These are phyloP conservation scores for Columba janthina DNA, from an alignment of 2,113 vertebrate species.

Conservation along the genomic window DNA sequence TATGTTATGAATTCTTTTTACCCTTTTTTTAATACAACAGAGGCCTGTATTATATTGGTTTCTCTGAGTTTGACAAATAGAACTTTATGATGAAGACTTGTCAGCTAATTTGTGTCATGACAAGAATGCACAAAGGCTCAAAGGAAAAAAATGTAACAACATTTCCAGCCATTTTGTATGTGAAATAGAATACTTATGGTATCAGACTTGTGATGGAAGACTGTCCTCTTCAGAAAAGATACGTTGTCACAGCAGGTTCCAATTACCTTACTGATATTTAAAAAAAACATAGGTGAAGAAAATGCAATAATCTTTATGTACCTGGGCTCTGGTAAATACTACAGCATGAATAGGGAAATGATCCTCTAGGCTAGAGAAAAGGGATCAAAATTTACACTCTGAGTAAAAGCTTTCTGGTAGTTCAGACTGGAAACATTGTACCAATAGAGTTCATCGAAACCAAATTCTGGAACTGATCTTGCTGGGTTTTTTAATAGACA, in stretches of 20 bases:
- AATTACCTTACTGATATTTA: background rate
- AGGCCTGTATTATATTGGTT: background rate
- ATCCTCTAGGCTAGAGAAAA: background rate
- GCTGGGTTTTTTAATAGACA: background rate
- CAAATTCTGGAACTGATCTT: background rate
- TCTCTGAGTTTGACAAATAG: background rate
- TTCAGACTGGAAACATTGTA: background rate
- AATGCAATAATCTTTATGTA: background rate
- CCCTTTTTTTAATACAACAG: background rate
- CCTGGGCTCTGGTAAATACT: background rate
- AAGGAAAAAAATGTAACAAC: background rate
- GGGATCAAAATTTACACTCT: background rate
- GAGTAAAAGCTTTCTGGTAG: background rate
- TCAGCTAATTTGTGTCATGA: background rate
- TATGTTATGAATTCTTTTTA: background rate
- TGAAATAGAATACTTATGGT: background rate
- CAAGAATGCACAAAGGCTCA: background rate
- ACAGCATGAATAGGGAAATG: background rate
- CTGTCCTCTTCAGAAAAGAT: background rate
- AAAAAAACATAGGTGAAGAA: background rate
- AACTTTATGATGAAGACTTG: background rate
- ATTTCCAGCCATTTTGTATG: background rate
- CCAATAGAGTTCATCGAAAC: background rate
- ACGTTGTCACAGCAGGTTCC: fast-evolving
- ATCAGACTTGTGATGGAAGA: background rate